Evolutionary conservation across 2,888 invertebrate genomes (phyloP).

Genomic region (Trissolcus japonicus): DNA sequence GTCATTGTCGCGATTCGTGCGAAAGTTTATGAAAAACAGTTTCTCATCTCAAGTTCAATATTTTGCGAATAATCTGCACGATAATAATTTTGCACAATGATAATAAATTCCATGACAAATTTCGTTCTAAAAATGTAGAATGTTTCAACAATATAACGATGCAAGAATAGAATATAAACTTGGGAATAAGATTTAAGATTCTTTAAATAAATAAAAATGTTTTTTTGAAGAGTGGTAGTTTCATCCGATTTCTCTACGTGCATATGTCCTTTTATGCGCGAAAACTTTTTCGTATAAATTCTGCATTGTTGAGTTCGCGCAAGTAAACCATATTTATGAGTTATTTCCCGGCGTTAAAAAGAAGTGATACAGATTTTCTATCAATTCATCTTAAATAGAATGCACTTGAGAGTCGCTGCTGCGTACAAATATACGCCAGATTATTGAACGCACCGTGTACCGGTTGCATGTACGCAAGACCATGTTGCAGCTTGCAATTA

Average conservation of each 20-base stretch:
- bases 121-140: too few species aligned
- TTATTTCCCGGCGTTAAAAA: constrained; percentile 45
- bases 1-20: too few species aligned
- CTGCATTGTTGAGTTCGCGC: too few species aligned
- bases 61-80: too few species aligned
- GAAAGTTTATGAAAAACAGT: too few species aligned
- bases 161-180: too few species aligned
- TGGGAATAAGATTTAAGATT: too few species aligned
- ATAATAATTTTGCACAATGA: too few species aligned
- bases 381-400: constrained; percentile 56
- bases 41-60: too few species aligned
- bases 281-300: constrained; percentile 39
- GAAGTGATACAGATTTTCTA: constrained; percentile 29
- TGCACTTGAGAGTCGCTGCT: constrained; percentile 54
- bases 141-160: too few species aligned
- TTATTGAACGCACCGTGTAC: constrained; percentile 52
- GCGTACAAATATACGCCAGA: constrained; percentile 47
- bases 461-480: constrained; percentile 26
- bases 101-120: too few species aligned
- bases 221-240: background rate
- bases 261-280: constrained; percentile 22
- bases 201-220: too few species aligned
- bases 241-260: background rate
- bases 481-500: background rate
- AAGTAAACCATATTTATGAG: constrained; percentile 37